Conservation (phyloP, 2,797 vertebrate species). For the Xenops minutus region DNA sequence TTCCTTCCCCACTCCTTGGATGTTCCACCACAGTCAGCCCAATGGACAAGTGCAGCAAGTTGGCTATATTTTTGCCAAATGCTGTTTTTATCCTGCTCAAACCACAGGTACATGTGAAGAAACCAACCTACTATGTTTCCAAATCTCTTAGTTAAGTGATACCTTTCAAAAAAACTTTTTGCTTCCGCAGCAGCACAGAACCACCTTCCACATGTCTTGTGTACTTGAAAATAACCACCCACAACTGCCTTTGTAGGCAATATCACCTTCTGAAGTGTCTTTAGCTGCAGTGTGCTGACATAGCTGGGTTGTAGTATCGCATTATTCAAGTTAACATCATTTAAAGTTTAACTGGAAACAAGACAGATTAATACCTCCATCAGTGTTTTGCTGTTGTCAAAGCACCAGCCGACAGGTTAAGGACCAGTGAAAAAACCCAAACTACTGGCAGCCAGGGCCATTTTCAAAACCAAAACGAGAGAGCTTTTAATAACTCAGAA, state of each 20-base stretch:
- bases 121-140: not conserved
- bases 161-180: not conserved
- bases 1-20: not conserved
- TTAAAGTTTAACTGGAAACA: not conserved
- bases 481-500: not conserved
- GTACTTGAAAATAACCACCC: not conserved
- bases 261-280: not conserved
- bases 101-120: accelerated
- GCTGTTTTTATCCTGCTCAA: not conserved
- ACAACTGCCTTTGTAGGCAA: not conserved
- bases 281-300: not conserved
- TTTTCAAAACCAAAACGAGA: not conserved
- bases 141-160: not conserved
- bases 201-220: accelerated
- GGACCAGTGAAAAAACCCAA: not conserved
- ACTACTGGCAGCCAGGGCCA: not conserved
- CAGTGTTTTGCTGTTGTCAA: not conserved
- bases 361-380: not conserved
- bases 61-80: not conserved
- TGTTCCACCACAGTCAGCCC: not conserved
- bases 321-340: not conserved
- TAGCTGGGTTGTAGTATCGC: not conserved
- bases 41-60: accelerated
- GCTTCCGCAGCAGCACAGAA: not conserved
- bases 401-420: not conserved